phyloP scores from a whole-genome alignment of 1,140 invertebrate genomes.

The Drosophila leontia region DNA sequence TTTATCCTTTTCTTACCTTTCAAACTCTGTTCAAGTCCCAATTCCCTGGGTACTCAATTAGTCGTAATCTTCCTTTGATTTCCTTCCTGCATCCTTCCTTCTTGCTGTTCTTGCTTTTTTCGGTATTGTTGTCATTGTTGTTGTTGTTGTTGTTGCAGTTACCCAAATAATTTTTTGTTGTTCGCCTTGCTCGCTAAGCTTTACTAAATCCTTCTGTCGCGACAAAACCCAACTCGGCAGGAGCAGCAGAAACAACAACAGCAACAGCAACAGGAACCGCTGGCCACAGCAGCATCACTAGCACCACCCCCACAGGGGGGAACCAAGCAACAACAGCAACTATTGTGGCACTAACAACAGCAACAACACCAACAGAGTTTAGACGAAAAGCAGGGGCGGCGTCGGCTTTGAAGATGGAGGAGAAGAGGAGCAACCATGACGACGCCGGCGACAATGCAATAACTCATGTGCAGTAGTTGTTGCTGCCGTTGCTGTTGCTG shows the following conservation, averaged over 20 bases:
- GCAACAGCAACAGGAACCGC: conserved; percentile 32
- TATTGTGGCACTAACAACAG: conserved; percentile 1
- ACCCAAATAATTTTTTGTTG: conserved; percentile 47
- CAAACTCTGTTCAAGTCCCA: neutral
- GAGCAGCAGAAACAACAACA: conserved; percentile 24
- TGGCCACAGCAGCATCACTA: conserved; percentile 37
- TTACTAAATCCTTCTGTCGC: conserved; percentile 73
- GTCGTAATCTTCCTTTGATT: conserved; percentile 18
- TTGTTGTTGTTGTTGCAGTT: conserved; percentile 12
- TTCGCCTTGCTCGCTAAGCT: conserved; percentile 60
- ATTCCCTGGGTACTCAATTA: conserved; percentile 19
- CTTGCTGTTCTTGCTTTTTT: neutral
- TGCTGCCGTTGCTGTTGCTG: conserved; percentile 29
- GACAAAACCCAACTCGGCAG: conserved; percentile 52
- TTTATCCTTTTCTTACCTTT: no score
- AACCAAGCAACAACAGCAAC: conserved; percentile 4
- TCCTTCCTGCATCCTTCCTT: conserved; percentile 24
- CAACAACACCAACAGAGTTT: conserved; percentile 19
- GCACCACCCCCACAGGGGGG: neutral
- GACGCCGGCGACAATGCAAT: conserved; percentile 70
- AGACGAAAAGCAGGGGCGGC: conserved; percentile 17
- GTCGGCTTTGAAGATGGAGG: conserved; percentile 8
- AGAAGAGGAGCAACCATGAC: conserved; percentile 50
- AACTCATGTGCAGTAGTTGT: conserved; percentile 67
- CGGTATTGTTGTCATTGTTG: neutral